Percentiles rank a stretch among this genome's conserved stretches.
These are phyloP conservation scores for Helogale parvula DNA, from an alignment of 2,113 vertebrate genomes.

Conservation along the genomic window DNA sequence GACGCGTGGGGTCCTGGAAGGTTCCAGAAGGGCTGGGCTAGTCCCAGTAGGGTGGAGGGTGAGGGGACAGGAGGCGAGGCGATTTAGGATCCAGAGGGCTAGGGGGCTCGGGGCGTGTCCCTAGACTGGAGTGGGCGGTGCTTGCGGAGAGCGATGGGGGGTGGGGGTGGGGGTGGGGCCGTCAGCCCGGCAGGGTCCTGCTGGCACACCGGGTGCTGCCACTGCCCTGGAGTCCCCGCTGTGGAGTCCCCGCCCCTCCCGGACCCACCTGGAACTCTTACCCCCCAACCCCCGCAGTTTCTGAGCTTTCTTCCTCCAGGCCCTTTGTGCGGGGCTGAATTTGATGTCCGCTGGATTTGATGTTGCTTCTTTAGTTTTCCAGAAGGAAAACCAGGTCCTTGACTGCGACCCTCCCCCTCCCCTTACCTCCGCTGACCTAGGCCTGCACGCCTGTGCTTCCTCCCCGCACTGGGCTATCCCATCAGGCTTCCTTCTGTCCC, in stretches of 20 bases:
- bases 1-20: too few relatives aligned
- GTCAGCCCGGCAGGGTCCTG: too few relatives aligned
- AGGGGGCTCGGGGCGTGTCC: background rate
- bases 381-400: background rate
- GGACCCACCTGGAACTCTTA: fast-evolving
- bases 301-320: background rate
- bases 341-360: fast-evolving
- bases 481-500: too few relatives aligned
- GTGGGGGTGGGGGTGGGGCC: too few relatives aligned
- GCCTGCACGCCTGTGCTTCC: too few relatives aligned
- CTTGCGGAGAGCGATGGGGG: too few relatives aligned
- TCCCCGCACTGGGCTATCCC: fast-evolving
- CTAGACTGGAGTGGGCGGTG: background rate
- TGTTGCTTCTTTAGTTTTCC: background rate
- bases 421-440: too few relatives aligned
- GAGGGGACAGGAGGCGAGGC: fast-evolving
- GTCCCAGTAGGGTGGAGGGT: background rate
- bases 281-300: background rate
- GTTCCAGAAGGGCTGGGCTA: too few relatives aligned
- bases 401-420: too few relatives aligned
- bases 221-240: background rate
- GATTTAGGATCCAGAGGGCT: fast-evolving
- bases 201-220: too few relatives aligned
- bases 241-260: background rate
- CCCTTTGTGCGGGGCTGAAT: background rate